Conservation (phyloP, 2,113 vertebrate genomes). For the Onychorhynchus coronatus region DNA sequence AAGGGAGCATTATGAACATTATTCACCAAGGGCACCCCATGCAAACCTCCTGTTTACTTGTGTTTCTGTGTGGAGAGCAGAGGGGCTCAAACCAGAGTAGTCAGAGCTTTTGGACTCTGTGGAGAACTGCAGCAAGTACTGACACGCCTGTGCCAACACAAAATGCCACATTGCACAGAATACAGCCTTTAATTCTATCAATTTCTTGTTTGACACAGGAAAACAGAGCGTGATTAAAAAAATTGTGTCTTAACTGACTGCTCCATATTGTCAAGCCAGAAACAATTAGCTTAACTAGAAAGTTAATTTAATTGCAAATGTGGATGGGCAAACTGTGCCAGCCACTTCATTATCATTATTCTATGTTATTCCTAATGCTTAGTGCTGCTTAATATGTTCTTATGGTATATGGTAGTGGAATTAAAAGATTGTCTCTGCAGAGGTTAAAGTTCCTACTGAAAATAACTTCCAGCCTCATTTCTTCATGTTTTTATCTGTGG, state of each 20-base stretch:
- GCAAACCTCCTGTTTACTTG: background rate
- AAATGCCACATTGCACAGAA: constrained; percentile 30
- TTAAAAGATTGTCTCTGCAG: constrained; percentile 36
- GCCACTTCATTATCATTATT: constrained; percentile 67
- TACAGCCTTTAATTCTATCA: constrained; percentile 59
- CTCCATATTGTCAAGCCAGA: constrained; percentile 69
- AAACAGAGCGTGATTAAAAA: constrained; percentile 64
- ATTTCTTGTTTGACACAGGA: constrained; percentile 46
- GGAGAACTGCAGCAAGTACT: background rate
- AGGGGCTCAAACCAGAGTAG: background rate
- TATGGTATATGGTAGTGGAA: constrained; percentile 37
- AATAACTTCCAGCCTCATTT: constrained; percentile 18
- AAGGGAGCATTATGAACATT: background rate
- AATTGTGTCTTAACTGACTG: constrained; percentile 66
- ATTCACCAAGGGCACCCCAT: background rate
- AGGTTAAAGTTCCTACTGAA: constrained; percentile 17
- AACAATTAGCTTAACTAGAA: constrained; percentile 70
- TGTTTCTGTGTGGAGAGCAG: background rate
- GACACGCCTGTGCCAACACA: background rate
- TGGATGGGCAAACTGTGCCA: constrained; percentile 66
- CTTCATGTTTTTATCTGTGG: background rate
- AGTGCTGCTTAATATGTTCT: constrained; percentile 52
- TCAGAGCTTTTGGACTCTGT: background rate
- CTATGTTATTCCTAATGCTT: constrained; percentile 61
- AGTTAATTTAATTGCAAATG: constrained; percentile 73